Evolutionary conservation across 2,888 invertebrate genomes (phyloP), one percentile per base, ranked within the genome.

Genomic region (Spodoptera picta): DNA sequence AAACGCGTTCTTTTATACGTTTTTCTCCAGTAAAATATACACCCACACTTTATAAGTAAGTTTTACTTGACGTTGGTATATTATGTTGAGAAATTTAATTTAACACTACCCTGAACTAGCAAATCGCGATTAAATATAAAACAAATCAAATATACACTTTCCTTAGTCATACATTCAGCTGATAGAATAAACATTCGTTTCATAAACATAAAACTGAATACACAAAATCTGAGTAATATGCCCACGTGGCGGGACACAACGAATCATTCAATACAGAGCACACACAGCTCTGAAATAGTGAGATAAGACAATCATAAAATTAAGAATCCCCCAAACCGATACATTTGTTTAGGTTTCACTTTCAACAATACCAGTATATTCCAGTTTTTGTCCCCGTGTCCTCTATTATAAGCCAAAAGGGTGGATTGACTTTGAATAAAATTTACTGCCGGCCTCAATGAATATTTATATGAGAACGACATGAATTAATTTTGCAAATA

Each of bases 271-370:
- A 36, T 50, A 44, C 48, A 55, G 23, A 59, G 24, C 7, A 42
- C 45, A 23, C 7, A 42, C 54, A 57, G 48, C 48, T 43, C 72
- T 77, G 80, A 63, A 77, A 64, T 63, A 71, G 62, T 60, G 48
- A n/a, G 80, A 77, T 77, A 77, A 77, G 75, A 56, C 23, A 53
- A 54, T 47, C 71, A 56, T 71, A 77, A 77, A 68, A 63, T 71
- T 50, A 75, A 54, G 54, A 41, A 44, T 23, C 54, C 36, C 53
- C 44, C 51, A 41, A 1, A 70, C 51, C 27, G 27, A 47, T 58
- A 56, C 65, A 79, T 76, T 79, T 76, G 69, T 76, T 76, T 79
- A 79, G 79, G 77, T 69, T 60, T 49, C 55, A 66, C 44, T 45
- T 45, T 19, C 52, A 60, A 78, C 67, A 72, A 63, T 53, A 57